Evolutionary conservation across 2,888 invertebrate species (phyloP).

Genomic region (Trichogramma evanescens): DNA sequence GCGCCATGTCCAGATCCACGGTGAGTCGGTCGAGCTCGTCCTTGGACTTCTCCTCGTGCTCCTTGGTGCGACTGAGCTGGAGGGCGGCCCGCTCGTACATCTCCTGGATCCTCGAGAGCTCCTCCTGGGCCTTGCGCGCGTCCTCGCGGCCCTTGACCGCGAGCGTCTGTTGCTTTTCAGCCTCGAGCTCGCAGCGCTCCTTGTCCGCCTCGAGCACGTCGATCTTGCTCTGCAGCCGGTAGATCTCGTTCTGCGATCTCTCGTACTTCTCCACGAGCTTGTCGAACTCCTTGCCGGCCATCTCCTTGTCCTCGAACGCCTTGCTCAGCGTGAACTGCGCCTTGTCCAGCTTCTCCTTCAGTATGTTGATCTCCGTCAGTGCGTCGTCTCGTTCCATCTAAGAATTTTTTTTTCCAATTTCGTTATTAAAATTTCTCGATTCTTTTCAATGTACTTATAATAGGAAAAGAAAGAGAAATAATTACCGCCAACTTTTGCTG

Average conservation of each 20-base stretch:
- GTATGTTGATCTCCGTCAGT: slow-evolving; percentile 73
- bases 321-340: slow-evolving; percentile 75
- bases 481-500: slow-evolving; percentile 76
- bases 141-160: slow-evolving; percentile 79
- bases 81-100: slow-evolving; percentile 81
- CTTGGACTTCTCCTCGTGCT: slow-evolving; percentile 85
- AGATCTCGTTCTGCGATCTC: slow-evolving; percentile 84
- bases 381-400: slow-evolving; percentile 84
- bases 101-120: slow-evolving; percentile 77
- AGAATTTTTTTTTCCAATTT: slow-evolving; percentile 22
- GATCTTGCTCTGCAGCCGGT: slow-evolving; percentile 79
- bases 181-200: slow-evolving; percentile 75
- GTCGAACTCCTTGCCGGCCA: slow-evolving; percentile 83
- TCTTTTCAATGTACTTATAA: neutral
- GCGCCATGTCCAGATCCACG: slow-evolving; percentile 78
- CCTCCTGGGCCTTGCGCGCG: slow-evolving; percentile 79
- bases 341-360: slow-evolving; percentile 87
- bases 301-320: slow-evolving; percentile 80
- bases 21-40: slow-evolving; percentile 71
- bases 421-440: neutral
- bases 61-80: slow-evolving; percentile 78
- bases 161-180: slow-evolving; percentile 75
- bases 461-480: neutral
- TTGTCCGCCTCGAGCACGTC: slow-evolving; percentile 83
- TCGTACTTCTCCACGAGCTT: slow-evolving; percentile 89